A percentile compares a stretch with the other conserved stretches of the same genome.
Evolutionary conservation across 2,888 invertebrate genomes (phyloP).

Genomic region (Tyria jacobaeae): DNA sequence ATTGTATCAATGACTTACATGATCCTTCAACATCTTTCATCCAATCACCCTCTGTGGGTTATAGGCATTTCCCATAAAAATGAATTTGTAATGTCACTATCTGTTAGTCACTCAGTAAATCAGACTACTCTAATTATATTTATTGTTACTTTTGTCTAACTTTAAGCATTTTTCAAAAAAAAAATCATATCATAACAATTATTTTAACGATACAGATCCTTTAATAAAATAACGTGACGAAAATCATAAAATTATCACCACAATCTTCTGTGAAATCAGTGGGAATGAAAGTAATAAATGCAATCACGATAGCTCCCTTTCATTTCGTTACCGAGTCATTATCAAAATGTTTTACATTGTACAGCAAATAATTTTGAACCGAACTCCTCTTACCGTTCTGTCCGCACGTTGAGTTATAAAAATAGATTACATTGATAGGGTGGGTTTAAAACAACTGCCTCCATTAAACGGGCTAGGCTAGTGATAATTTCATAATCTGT

Average conservation of each 20-base stretch:
- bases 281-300: conserved; percentile 18
- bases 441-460: conserved; percentile 52
- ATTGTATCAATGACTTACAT: no score
- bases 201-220: no score
- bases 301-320: conserved; percentile 18
- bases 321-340: conserved; percentile 26
- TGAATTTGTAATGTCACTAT: no score
- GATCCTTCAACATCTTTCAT: no score
- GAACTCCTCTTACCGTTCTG: conserved; percentile 13
- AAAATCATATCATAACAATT: no score
- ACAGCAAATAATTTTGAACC: conserved; percentile 25
- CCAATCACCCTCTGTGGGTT: no score
- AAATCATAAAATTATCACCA: not conserved
- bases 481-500: conserved; percentile 64
- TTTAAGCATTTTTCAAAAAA: no score
- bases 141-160: no score
- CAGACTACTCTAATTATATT: no score
- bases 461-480: conserved; percentile 53
- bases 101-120: no score
- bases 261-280: conserved; percentile 7
- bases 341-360: conserved; percentile 24
- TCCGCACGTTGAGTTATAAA: conserved; percentile 39
- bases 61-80: no score
- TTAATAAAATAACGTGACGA: not conserved
- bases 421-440: conserved; percentile 52